phyloP scores from a whole-genome alignment of 2,113 vertebrate species.

The Poecilia latipinna region DNA sequence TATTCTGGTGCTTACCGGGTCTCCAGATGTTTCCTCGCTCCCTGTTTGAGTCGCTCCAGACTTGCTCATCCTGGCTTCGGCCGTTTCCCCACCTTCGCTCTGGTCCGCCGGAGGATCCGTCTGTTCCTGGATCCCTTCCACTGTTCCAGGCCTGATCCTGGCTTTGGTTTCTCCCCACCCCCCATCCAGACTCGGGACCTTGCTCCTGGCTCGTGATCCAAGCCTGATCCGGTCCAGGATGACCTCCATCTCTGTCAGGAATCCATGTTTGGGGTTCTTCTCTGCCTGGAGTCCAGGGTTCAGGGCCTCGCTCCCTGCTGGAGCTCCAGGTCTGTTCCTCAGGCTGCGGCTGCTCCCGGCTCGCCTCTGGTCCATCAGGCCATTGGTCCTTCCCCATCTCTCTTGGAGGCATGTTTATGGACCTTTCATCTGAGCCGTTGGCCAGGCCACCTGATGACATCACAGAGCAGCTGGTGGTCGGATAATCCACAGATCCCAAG shows the following conservation, averaged over 20 bases:
- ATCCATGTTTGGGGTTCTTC: slow-evolving; percentile 49
- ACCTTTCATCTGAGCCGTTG: slow-evolving; percentile 67
- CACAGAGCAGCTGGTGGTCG: slow-evolving; percentile 74
- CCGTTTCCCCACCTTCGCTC: slow-evolving; percentile 38
- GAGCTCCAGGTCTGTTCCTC: slow-evolving; percentile 56
- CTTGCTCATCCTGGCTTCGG: slow-evolving; percentile 32
- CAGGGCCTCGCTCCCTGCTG: slow-evolving; percentile 17
- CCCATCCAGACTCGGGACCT: slow-evolving; percentile 34
- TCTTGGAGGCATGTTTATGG: slow-evolving; percentile 77
- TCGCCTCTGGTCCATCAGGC: slow-evolving; percentile 53
- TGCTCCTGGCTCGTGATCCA: slow-evolving; percentile 43
- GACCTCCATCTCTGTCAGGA: slow-evolving; percentile 43
- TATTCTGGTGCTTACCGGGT: slow-evolving; percentile 42
- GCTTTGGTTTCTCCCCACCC: slow-evolving; percentile 26
- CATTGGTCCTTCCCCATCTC: slow-evolving; percentile 76
- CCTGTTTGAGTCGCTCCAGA: slow-evolving; percentile 41
- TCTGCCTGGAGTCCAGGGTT: slow-evolving; percentile 33
- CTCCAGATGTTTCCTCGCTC: slow-evolving; percentile 58
- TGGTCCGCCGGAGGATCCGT: slow-evolving; percentile 1
- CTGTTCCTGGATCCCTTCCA: slow-evolving; percentile 41
- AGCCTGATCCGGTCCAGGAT: slow-evolving; percentile 8
- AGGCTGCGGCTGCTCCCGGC: slow-evolving; percentile 41
- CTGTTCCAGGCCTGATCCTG: slow-evolving; percentile 41
- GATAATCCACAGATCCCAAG: slow-evolving; percentile 64
- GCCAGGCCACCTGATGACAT: slow-evolving; percentile 66